Base-by-base conservation (phyloP, 2,888 invertebrate species). In the Sphecodes monilicornis region DNA sequence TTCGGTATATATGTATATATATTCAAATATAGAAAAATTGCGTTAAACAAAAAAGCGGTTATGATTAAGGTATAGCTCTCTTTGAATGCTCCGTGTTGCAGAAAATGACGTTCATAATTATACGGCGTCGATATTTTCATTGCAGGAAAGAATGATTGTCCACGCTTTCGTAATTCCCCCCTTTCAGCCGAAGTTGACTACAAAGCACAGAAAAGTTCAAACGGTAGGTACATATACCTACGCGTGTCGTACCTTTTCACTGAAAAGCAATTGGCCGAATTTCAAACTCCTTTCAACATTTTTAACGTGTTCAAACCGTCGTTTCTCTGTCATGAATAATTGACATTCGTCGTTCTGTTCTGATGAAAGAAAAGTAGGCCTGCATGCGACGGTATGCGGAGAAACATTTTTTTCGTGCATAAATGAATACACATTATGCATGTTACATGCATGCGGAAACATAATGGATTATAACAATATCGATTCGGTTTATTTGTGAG, bases 401-500 rank as follows among this genome's bases (percentile, higher is more conserved):
- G 26, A 60, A 60, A 32, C 16, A 26, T 60, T 60, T 16, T 2
- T 60, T 18, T 60, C 5, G 29, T 60, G 57, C 26, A 57, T 57
- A 57, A 26, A 57, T 57, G 57, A 57, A 60, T 60, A 60, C 29
- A 60, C 6, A 64, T 32, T 32, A 32, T 64, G 64, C 29, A 18
- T 8, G 32, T 18, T 64, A 32, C 64, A 43, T 8, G 26, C 54
- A 54, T 29, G 22, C 41, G 39, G 13, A 29, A n/a, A 22, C 5
- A 1, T 16, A 77, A n/a, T 54, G n/a, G 22, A 64, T 69, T 69
- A 74, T 8, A 50, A 41, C 26, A 75, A 54, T 77, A 66, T 66
- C 74, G 68, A 76, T 68, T 82, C 57, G 70, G 66, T 57, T 77
- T 43, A 57, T 39, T 50, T 57, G n/a, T 16, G 54, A 76, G 18